Evolutionary conservation across 2,797 vertebrate species (phyloP).

Genomic region (Myripristis jacobus): DNA sequence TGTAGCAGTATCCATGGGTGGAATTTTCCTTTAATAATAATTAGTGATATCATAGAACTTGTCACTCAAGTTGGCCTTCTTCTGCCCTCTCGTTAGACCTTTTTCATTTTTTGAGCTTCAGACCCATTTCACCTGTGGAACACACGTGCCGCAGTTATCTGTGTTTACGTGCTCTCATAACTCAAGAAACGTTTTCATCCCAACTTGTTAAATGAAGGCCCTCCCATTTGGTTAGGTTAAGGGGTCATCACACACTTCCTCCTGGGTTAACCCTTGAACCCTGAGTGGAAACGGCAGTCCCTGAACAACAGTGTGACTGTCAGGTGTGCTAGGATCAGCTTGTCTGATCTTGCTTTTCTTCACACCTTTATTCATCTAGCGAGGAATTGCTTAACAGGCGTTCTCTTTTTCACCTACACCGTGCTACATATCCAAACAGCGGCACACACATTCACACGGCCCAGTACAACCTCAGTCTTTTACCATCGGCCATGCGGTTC

Average conservation of each 20-base stretch:
- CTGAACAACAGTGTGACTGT: neutral
- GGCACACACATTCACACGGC: neutral
- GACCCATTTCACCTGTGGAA: slow-evolving; percentile 35
- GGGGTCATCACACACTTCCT: slow-evolving; percentile 39
- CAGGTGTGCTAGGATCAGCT: slow-evolving; percentile 14
- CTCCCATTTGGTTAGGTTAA: slow-evolving; percentile 16
- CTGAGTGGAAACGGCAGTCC: slow-evolving; percentile 14
- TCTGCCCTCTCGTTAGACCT: too few relatives aligned
- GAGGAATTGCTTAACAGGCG: slow-evolving; percentile 2
- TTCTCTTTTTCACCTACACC: slow-evolving; percentile 3
- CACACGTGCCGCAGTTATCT: neutral
- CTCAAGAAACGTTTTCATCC: slow-evolving; percentile 43
- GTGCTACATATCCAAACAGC: neutral
- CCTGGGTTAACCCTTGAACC: slow-evolving; percentile 34
- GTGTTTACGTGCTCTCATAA: slow-evolving; percentile 52
- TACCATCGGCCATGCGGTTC: slow-evolving; percentile 7
- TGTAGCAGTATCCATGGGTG: too few relatives aligned
- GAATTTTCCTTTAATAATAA: too few relatives aligned
- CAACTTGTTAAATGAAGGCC: slow-evolving; percentile 36
- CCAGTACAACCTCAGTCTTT: slow-evolving; percentile 20
- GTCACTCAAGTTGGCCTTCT: too few relatives aligned
- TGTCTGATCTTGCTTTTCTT: slow-evolving; percentile 11
- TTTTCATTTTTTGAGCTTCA: neutral
- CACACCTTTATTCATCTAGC: slow-evolving; percentile 7
- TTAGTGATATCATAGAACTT: too few relatives aligned